phyloP scores from a whole-genome alignment of 2,113 vertebrate species.

The Barnardius zonarius region DNA sequence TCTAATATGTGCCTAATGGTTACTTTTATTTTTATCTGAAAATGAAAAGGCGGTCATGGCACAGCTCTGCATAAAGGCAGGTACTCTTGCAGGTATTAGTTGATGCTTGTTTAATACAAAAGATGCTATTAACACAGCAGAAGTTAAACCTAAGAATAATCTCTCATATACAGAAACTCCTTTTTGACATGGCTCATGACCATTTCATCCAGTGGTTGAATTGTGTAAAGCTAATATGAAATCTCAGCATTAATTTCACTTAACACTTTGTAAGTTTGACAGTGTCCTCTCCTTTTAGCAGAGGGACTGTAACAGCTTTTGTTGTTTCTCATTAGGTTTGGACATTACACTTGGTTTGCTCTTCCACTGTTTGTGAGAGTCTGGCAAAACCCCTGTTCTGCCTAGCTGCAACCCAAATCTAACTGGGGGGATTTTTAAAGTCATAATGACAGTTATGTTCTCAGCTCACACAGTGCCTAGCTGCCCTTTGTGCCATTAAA shows the following conservation, averaged over 20 bases:
- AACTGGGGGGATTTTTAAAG: conserved; percentile 50
- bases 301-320: not conserved
- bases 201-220: not conserved
- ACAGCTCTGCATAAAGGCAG: conserved; percentile 34
- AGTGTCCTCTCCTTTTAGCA: not conserved
- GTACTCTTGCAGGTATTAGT: not conserved
- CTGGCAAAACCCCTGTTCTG: not conserved
- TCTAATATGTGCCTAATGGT: conserved; percentile 66
- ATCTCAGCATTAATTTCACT: not conserved
- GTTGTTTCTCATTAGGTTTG: not conserved
- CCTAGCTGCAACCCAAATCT: not conserved
- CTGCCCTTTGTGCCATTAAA: conserved; percentile 62
- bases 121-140: not conserved
- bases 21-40: conserved; percentile 39
- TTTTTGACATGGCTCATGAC: not conserved
- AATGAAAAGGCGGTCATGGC: not conserved
- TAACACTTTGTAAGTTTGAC: not conserved
- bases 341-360: not conserved
- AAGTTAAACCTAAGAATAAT: not conserved
- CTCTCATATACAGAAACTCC: not conserved
- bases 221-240: not conserved
- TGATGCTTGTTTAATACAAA: not conserved
- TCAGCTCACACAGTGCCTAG: conserved; percentile 47
- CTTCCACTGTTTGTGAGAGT: not conserved
- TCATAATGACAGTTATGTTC: conserved; percentile 51